These are phyloP conservation scores for Pterois miles DNA, from an alignment of 2,797 vertebrate species.

Conservation along the genomic window DNA sequence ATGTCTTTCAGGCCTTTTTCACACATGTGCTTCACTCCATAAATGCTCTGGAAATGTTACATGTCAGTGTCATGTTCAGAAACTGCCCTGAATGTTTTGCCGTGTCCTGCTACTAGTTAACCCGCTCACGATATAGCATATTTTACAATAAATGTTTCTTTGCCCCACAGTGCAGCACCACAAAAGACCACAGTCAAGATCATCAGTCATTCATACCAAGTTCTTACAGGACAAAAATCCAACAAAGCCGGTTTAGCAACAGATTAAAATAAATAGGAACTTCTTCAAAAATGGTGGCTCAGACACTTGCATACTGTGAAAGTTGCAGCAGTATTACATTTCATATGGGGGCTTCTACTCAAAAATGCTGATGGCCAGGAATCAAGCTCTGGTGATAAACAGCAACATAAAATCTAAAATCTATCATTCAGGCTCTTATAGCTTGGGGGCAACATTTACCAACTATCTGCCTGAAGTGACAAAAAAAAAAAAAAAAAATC, in stretches of 20 bases:
- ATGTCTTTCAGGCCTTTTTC: conserved; percentile 6
- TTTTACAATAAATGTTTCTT: no score
- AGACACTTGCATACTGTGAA: not conserved
- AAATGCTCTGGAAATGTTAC: conserved; percentile 7
- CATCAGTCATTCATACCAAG: not conserved
- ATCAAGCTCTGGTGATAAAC: not conserved
- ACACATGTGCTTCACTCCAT: not conserved
- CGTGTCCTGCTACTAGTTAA: not conserved
- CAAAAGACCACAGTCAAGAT: not conserved
- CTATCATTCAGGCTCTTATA: not conserved
- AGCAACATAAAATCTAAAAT: no score
- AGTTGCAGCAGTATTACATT: not conserved
- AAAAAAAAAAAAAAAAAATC: not conserved
- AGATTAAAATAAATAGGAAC: not conserved
- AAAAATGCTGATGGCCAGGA: not conserved
- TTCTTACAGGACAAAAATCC: not conserved
- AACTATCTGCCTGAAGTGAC: rapidly evolving
- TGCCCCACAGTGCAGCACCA: not conserved
- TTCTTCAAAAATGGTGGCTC: not conserved
- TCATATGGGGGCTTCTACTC: no score
- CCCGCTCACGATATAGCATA: not conserved
- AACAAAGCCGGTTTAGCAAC: not conserved
- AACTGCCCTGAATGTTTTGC: not conserved
- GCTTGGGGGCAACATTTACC: no score
- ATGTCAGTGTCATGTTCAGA: not conserved